Evolutionary conservation across 2,113 vertebrate genomes (phyloP).

Genomic region (Perccottus glenii): DNA sequence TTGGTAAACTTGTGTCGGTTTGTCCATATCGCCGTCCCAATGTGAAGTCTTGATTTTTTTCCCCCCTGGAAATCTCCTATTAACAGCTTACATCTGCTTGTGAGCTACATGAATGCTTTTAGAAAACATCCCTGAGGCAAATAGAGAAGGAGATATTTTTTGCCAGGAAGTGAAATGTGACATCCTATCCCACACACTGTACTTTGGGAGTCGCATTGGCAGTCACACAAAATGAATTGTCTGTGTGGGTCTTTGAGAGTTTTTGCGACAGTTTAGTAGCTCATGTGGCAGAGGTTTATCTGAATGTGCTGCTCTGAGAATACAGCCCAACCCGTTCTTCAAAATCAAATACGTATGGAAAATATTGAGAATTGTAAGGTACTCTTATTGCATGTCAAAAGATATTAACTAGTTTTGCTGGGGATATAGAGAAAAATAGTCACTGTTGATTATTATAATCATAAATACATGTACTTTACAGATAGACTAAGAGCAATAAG

Average conservation of each 20-base stretch:
- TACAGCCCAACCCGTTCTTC: background rate
- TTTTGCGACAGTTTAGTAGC: background rate
- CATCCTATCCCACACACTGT: conserved; percentile 49
- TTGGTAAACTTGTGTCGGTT: conserved; percentile 1
- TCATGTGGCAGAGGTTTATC: background rate
- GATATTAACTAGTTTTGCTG: too few species aligned
- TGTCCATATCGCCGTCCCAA: background rate
- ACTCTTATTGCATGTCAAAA: too few species aligned
- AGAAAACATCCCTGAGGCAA: conserved; percentile 33
- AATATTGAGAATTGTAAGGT: background rate
- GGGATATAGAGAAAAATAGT: too few species aligned
- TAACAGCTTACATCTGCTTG: conserved; percentile 36
- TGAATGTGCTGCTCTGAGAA: background rate
- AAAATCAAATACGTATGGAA: background rate
- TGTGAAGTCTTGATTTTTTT: conserved; percentile 11
- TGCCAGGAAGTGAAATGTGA: conserved; percentile 53
- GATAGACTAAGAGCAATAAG: too few species aligned
- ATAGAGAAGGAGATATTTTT: conserved; percentile 44
- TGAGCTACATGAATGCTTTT: conserved; percentile 24
- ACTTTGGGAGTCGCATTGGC: conserved; percentile 54
- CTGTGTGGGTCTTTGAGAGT: conserved; percentile 12
- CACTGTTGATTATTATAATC: too few species aligned
- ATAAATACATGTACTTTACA: too few species aligned
- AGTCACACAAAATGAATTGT: conserved; percentile 37
- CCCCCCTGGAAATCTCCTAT: conserved; percentile 20